Conservation (phyloP, 2,797 vertebrate species). For the Aplochiton taeniatus region DNA sequence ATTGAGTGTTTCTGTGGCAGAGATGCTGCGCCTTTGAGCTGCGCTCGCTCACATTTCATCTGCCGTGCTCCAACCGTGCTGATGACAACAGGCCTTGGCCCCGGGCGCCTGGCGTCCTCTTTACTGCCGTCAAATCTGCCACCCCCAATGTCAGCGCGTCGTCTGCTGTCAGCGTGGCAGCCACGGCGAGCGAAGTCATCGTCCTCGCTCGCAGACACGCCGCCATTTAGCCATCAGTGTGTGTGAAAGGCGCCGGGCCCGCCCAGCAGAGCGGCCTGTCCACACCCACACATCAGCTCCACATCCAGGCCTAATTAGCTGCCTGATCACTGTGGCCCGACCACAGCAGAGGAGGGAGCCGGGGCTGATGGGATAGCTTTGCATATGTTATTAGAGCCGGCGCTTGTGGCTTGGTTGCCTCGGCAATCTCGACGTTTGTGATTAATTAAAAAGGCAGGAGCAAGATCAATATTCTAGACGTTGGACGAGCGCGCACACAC, state of each 20-base stretch:
- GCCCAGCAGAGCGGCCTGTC: slow-evolving; percentile 28
- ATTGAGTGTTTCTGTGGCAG: slow-evolving; percentile 31
- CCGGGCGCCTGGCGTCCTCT: slow-evolving; percentile 63
- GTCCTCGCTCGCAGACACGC: slow-evolving; percentile 51
- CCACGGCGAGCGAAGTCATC: slow-evolving; percentile 63
- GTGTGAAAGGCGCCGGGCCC: slow-evolving; percentile 54
- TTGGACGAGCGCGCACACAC: neutral
- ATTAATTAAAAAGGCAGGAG: slow-evolving; percentile 62
- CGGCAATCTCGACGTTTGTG: slow-evolving; percentile 22
- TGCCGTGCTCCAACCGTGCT: slow-evolving; percentile 32
- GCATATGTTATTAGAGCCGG: slow-evolving; percentile 49
- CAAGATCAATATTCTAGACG: slow-evolving; percentile 54
- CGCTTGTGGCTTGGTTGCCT: slow-evolving; percentile 22
- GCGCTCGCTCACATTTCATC: slow-evolving; percentile 64
- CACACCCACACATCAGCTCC: slow-evolving; percentile 20
- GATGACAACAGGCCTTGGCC: slow-evolving; percentile 58
- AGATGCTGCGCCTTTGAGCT: slow-evolving; percentile 54
- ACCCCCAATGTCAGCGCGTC: slow-evolving; percentile 61
- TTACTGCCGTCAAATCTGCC: slow-evolving; percentile 61
- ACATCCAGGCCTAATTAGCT: slow-evolving; percentile 22
- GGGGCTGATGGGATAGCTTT: slow-evolving; percentile 37
- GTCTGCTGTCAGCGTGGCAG: slow-evolving; percentile 48
- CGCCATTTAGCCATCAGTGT: slow-evolving; percentile 63
- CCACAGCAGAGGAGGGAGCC: slow-evolving; percentile 35
- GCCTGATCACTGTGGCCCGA: slow-evolving; percentile 38